Evolutionary conservation across 2,888 invertebrate species (phyloP).

Genomic region (Agonopterix alstromeriana): DNA sequence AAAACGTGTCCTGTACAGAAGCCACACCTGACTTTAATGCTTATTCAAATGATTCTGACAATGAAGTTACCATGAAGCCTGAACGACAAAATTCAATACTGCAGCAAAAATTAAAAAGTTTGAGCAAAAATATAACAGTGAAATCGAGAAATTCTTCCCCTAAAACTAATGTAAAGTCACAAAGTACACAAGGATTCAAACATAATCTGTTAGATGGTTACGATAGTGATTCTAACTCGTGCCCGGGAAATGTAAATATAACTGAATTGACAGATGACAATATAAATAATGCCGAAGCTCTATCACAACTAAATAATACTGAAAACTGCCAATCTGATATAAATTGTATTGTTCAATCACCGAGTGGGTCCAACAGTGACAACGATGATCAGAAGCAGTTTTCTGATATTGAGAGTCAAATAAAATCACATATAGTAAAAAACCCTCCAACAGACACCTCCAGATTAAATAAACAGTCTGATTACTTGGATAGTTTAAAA

Average conservation of each 20-base stretch:
- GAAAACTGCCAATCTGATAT: conserved; percentile 6
- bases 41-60: conserved; percentile 17
- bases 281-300: conserved; percentile 27
- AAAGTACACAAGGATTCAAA: conserved; percentile 11
- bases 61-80: conserved; percentile 6
- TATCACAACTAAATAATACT: conserved; percentile 12
- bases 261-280: conserved; percentile 42
- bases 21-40: conserved; percentile 10
- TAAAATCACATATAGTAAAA: conserved; percentile 28
- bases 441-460: conserved; percentile 16
- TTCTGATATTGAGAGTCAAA: conserved; percentile 35
- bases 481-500: conserved; percentile 34
- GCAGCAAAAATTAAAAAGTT: conserved; percentile 45
- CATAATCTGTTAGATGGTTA: conserved; percentile 16
- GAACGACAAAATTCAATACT: conserved; percentile 24
- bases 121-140: conserved; percentile 52
- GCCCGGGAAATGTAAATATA: conserved; percentile 40
- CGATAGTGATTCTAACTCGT: conserved; percentile 33
- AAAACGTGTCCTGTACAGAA: background rate
- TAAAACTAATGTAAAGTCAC: conserved; percentile 6
- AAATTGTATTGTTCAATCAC: conserved; percentile 40
- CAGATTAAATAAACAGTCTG: conserved; percentile 15
- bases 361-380: conserved; percentile 38
- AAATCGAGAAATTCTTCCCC: conserved; percentile 46
- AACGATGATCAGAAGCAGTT: conserved; percentile 27